Evolutionary conservation across 2,113 vertebrate species (phyloP).

Genomic region (Sylvilagus bachmani): DNA sequence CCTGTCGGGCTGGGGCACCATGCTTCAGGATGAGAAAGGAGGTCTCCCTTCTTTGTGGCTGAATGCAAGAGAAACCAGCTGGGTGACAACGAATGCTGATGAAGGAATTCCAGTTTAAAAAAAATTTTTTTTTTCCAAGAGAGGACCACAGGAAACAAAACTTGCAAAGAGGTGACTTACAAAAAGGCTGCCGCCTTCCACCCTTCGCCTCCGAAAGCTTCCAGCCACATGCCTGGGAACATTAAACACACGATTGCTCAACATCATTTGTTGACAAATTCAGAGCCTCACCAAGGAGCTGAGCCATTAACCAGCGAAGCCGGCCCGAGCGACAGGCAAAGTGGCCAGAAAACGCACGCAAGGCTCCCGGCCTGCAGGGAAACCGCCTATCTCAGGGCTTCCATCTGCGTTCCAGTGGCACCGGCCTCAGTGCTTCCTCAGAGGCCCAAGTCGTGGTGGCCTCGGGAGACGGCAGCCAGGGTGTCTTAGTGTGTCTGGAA

Average conservation of each 20-base stretch:
- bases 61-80: constrained; percentile 88
- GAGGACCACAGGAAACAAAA: constrained; percentile 89
- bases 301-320: constrained; percentile 78
- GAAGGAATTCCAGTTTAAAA: constrained; percentile 84
- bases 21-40: constrained; percentile 76
- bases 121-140: constrained; percentile 85
- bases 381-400: constrained; percentile 75
- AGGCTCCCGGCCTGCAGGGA: constrained; percentile 77
- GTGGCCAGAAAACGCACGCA: constrained; percentile 82
- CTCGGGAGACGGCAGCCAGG: background rate
- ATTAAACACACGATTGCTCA: constrained; percentile 90
- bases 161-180: constrained; percentile 90
- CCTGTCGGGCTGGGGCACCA: constrained; percentile 25
- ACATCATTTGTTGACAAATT: constrained; percentile 87
- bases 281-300: constrained; percentile 86
- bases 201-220: constrained; percentile 91
- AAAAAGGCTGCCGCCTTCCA: constrained; percentile 89
- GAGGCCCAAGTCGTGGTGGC: background rate
- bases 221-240: constrained; percentile 90
- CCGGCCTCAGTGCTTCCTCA: background rate
- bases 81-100: constrained; percentile 87
- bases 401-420: constrained; percentile 82
- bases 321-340: constrained; percentile 83
- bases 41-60: constrained; percentile 77
- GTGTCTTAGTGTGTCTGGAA: background rate